phyloP scores from a whole-genome alignment of 2,113 vertebrate species.

The Poeciliopsis prolifica region DNA sequence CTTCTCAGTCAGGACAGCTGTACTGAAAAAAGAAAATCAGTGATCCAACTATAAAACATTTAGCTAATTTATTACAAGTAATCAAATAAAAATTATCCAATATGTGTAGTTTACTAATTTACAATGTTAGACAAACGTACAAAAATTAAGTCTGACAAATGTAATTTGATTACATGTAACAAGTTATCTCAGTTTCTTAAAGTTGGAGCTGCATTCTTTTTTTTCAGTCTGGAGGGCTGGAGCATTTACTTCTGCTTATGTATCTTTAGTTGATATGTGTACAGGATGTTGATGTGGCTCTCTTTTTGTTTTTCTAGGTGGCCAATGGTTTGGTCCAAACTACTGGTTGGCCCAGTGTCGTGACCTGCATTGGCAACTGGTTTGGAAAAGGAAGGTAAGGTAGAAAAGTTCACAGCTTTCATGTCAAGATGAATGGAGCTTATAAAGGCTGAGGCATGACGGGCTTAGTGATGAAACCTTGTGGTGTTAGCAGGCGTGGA shows the following conservation, averaged over 20 bases:
- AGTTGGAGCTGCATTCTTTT: no score
- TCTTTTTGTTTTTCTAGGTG: conserved; percentile 74
- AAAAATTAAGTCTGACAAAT: no score
- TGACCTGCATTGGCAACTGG: conserved; percentile 95
- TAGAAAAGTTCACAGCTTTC: background rate
- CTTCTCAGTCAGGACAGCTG: no score
- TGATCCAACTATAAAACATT: no score
- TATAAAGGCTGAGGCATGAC: background rate
- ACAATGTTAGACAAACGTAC: no score
- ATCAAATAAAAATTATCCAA: no score
- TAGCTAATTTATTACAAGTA: no score
- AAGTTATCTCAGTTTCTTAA: no score
- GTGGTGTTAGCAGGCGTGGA: conserved; percentile 81
- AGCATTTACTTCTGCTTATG: background rate
- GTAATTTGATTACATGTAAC: no score
- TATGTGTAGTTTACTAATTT: no score
- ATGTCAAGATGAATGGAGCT: background rate
- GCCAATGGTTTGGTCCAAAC: conserved; percentile 93
- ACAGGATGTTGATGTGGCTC: background rate
- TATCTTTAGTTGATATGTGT: background rate
- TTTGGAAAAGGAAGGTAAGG: conserved; percentile 94
- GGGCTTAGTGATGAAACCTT: background rate
- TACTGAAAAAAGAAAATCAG: no score
- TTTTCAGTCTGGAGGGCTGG: no score
- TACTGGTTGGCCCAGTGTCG: conserved; percentile 93